Conservation (phyloP, 2,113 vertebrate species). For the Symphodus melops region DNA sequence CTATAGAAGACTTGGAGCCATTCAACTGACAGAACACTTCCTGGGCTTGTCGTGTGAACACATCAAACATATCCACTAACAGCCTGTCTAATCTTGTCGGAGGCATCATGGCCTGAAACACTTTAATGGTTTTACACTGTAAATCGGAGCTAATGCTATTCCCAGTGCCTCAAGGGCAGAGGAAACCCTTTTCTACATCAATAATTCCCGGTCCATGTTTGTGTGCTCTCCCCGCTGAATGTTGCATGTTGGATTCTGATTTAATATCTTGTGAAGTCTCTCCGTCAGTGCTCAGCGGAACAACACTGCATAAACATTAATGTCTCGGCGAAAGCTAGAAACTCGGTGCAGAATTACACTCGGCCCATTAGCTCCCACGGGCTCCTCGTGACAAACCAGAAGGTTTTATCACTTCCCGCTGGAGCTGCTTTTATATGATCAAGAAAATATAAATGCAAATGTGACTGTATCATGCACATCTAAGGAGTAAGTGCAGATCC, state of each 20-base stretch:
- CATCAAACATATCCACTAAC: conserved; percentile 29
- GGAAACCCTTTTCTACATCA: conserved; percentile 22
- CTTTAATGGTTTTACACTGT: conserved; percentile 35
- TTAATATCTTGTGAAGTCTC: conserved; percentile 20
- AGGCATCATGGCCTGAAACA: neutral
- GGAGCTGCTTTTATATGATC: conserved; percentile 25
- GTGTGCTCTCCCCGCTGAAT: neutral
- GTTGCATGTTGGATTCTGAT: conserved; percentile 18
- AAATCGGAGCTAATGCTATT: conserved; percentile 7
- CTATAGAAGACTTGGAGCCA: neutral
- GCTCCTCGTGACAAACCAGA: conserved; percentile 2
- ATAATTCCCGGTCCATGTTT: conserved; percentile 17
- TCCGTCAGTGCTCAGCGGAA: conserved; percentile 10
- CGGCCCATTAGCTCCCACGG: conserved; percentile 38
- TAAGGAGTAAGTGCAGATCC: neutral
- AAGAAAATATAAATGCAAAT: neutral
- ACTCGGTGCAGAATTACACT: neutral
- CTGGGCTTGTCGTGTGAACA: conserved; percentile 5
- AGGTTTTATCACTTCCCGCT: conserved; percentile 6
- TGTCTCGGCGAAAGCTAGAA: conserved; percentile 1
- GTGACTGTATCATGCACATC: neutral
- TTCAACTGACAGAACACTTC: neutral
- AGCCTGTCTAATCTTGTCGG: conserved; percentile 18
- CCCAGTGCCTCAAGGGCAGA: conserved; percentile 4
- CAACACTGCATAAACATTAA: conserved; percentile 23